Percentiles rank a stretch among this genome's conserved stretches.
These are phyloP conservation scores for Cebidichthys violaceus DNA, from an alignment of 2,113 vertebrate genomes.

Conservation along the genomic window DNA sequence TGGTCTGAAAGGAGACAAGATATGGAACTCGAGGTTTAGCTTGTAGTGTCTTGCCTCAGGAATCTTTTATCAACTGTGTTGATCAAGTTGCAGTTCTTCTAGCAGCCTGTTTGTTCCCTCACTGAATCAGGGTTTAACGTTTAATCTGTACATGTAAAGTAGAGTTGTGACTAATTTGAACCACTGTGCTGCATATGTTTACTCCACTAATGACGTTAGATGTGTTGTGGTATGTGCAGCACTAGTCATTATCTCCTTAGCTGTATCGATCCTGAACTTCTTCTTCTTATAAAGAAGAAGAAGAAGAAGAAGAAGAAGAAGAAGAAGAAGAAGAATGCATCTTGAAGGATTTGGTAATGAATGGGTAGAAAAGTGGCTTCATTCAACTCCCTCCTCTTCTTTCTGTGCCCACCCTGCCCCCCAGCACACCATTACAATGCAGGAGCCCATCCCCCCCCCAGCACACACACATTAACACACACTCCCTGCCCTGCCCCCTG, in stretches of 20 bases:
- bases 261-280: slow-evolving; percentile 13
- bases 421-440: slow-evolving; percentile 72
- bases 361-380: slow-evolving; percentile 69
- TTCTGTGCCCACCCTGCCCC: slow-evolving; percentile 69
- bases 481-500: slow-evolving; percentile 57
- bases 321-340: slow-evolving; percentile 40
- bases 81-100: neutral
- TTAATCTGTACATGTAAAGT: neutral
- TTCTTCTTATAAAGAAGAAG: too few relatives aligned
- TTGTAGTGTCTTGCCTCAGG: neutral
- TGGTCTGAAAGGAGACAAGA: neutral
- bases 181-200: neutral
- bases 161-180: neutral
- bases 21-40: neutral
- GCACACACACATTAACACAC: slow-evolving; percentile 45
- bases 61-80: neutral
- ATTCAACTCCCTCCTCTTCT: slow-evolving; percentile 62
- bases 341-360: slow-evolving; percentile 69
- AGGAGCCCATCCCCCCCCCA: slow-evolving; percentile 29
- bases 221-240: slow-evolving; percentile 16
- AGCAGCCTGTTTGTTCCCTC: neutral
- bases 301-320: neutral
- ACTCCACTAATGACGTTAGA: neutral
- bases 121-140: neutral
- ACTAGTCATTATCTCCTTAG: slow-evolving; percentile 36